Percentiles rank a stretch among this genome's conserved stretches.
Evolutionary conservation across 2,797 vertebrate species (phyloP).

Genomic region (Macropus fuliginosus): DNA sequence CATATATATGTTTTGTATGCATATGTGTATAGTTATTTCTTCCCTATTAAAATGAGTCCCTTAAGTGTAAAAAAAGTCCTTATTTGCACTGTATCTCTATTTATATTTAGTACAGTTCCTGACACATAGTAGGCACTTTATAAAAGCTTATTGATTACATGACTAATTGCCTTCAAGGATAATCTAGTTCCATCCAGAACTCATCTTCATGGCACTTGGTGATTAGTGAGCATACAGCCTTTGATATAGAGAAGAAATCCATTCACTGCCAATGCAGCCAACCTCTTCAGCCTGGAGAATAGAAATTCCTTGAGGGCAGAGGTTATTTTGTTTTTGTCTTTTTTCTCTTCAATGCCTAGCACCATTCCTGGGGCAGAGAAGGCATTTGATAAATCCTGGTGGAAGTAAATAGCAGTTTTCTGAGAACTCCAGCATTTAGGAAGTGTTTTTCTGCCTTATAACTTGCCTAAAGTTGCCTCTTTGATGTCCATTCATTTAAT

Average conservation of each 20-base stretch:
- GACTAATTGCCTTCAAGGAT: not conserved
- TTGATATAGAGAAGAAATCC: too few species aligned
- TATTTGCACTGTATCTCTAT: not conserved
- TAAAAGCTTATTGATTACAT: not conserved
- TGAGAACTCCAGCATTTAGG: not conserved
- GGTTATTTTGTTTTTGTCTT: too few species aligned
- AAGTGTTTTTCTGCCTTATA: not conserved
- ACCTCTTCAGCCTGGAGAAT: too few species aligned
- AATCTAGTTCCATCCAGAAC: not conserved
- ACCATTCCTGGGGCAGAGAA: not conserved
- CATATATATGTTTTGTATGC: not conserved
- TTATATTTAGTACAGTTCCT: not conserved
- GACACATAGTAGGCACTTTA: not conserved
- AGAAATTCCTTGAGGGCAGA: too few species aligned
- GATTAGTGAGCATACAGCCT: too few species aligned
- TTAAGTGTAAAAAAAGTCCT: not conserved
- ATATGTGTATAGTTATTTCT: not conserved
- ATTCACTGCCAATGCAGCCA: too few species aligned
- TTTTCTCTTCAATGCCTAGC: not conserved
- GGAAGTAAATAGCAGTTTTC: not conserved
- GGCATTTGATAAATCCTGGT: not conserved
- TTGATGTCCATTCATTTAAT: not conserved
- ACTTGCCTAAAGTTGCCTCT: not conserved
- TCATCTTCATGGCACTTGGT: too few species aligned
- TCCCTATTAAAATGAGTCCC: not conserved